Evolutionary conservation across 2,888 invertebrate species (phyloP), one percentile per base, ranked within the genome.

Genomic region (Drosophila borborema): DNA sequence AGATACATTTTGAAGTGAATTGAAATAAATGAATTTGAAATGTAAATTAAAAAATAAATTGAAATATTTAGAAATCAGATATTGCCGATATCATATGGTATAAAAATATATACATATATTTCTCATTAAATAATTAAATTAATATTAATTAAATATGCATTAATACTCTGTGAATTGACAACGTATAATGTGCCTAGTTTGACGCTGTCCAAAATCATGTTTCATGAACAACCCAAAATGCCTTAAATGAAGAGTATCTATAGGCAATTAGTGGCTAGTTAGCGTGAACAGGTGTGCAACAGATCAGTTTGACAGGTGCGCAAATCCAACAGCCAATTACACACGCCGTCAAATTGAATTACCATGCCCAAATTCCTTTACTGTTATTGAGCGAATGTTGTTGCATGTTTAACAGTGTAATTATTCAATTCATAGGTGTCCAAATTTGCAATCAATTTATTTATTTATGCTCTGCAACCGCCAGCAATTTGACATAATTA

Each of bases 261-360:
- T 14, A 20, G 3, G 31, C 31, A 65, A 67, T 41, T 41, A 31
- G 28, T 34, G 41, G 46, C 16, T 55, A 10, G 46, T 34, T 34
- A 36, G 18, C 20, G 9, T 43, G 31, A 18, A 16, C 49, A 49
- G 34, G 41, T 34, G 28, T 10, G 23, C 31, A 20, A 20, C 7
- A 8, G 14, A 23, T 23, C 14, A 28, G 43, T 2, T 53, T 10
- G 64, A 41, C 59, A 78, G 69, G 66, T 69, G 74, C 53, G 58
- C 40, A 65, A 34, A 65, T 49, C 54, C 53, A 71, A 82, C 70
- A 64, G 72, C 40, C 63, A 82, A 87, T 80, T 72, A 75, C 45
- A 58, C 59, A 56, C 56, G 46, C 64, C 49, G 61, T 73, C 74
- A 56, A 74, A 67, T 70, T 74, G 60, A 77, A 81, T 70, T 69